These are phyloP conservation scores for Elmis aenea DNA, from an alignment of 2,888 invertebrate genomes.

Conservation along the genomic window DNA sequence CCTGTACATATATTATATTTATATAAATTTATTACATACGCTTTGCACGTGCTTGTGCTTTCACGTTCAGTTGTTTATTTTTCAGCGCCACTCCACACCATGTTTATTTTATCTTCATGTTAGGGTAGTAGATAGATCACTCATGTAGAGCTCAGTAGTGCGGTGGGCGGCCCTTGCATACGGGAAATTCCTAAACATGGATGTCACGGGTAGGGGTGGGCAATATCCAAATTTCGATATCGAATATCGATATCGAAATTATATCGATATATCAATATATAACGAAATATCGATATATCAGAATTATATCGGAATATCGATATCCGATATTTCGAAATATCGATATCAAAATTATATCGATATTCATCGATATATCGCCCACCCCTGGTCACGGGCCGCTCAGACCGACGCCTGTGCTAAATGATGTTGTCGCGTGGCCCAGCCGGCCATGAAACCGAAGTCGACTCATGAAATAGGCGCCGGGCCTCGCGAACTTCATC, in stretches of 20 bases:
- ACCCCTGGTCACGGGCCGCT: constrained; percentile 20
- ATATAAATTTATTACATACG: constrained; percentile 7
- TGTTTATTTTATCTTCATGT: constrained; percentile 25
- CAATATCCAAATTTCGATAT: too few species aligned
- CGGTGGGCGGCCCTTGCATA: constrained; percentile 18
- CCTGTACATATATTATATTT: constrained; percentile 6
- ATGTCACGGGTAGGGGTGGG: too few species aligned
- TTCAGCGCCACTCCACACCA: constrained; percentile 17
- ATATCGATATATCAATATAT: too few species aligned
- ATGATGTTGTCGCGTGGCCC: constrained; percentile 18
- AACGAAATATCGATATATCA: too few species aligned
- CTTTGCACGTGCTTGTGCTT: constrained; percentile 39
- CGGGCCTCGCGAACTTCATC: constrained; percentile 18
- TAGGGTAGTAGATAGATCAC: constrained; percentile 24
- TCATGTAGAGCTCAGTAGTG: constrained; percentile 28
- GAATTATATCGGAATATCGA: too few species aligned
- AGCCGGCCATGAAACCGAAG: too few species aligned
- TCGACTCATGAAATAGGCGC: too few species aligned
- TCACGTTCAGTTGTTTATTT: constrained; percentile 21
- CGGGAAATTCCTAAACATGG: background rate
- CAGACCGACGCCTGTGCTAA: constrained; percentile 22
- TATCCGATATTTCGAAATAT: too few species aligned
- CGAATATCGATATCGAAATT: too few species aligned
- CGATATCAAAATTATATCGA: too few species aligned
- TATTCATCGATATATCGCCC: too few species aligned